Evolutionary conservation across 2,113 vertebrate genomes (phyloP), one percentile per base, ranked within the genome.

Genomic region (Australoheros scitulus): DNA sequence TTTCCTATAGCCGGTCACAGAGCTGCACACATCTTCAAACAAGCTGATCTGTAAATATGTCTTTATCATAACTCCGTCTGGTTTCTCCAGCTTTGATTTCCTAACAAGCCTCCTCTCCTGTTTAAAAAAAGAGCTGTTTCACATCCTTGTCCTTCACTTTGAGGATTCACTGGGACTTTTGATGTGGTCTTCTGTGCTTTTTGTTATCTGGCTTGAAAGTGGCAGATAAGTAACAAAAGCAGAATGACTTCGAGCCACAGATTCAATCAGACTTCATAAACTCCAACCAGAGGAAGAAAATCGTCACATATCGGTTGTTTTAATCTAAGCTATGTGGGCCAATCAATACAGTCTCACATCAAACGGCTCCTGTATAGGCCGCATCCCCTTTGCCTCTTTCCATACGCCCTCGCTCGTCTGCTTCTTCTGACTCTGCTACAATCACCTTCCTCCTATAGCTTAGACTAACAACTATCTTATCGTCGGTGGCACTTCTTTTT

Each of bases 321-420:
- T 92, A 91, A 92, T 91, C 83, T 55, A 43, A 77, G 82, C 80
- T 86, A 92, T 91, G 83, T 90, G 80, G 93, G 89, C 75, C 91
- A 89, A 92, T 93, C 93, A 89, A 92, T 93, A 87, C 24, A 17
- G 79, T 77, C 87, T 74, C 63, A 83, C 78, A 86, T 92, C 88
- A 89, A 89, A 91, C 59, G 17, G 4, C 76, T 85, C 43, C 50
- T 61, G 68, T 72, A 59, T 75, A 78, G 72, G 24, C 64, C 18
- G 2, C 47, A 80, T 32, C 11, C 55, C 50, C 82, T 72, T 32
- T 38, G 5, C 34, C 47, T 41, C 47, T 58, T 34, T 22, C 26
- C 13, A 34, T 78, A 20, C 74, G 10, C 38, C 11, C 77, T 36
- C 14, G 5, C 32, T 20, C 61, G 15, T 47, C 7, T 47, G 52